Conservation (phyloP, 30 jellyfish, hydroid and myxozoan species). For the Aurelia aurita region DNA sequence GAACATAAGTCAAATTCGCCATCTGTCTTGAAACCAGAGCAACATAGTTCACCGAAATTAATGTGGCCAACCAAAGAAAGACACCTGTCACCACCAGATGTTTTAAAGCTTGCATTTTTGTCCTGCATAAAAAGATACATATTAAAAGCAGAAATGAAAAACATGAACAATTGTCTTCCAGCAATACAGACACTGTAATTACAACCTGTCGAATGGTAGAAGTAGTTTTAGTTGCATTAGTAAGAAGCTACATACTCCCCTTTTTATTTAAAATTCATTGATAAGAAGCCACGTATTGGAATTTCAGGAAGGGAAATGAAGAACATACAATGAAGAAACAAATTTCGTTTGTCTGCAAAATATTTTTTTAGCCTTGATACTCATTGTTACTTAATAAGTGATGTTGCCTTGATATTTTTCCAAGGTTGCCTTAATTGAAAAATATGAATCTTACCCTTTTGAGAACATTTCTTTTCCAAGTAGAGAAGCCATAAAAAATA, state of each 20-base stretch:
- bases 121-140: conserved; percentile 2
- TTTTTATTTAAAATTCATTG: too few species aligned
- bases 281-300: too few species aligned
- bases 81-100: background rate
- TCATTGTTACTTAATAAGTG: too few species aligned
- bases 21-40: conserved; percentile 79
- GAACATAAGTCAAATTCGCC: conserved; percentile 76
- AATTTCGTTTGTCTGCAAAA: conserved; percentile 5
- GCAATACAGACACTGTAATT: too few species aligned
- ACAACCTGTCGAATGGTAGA: too few species aligned
- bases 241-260: too few species aligned
- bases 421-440: background rate
- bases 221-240: too few species aligned
- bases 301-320: too few species aligned
- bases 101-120: conserved; percentile 14
- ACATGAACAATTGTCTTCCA: too few species aligned
- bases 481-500: conserved; percentile 65
- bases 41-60: conserved; percentile 9
- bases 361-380: background rate
- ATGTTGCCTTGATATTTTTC: too few species aligned
- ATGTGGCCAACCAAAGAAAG: conserved; percentile 57
- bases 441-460: conserved; percentile 9
- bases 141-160: too few species aligned
- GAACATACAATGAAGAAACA: too few species aligned
- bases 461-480: conserved; percentile 69